These are phyloP conservation scores for Ochropleura leucogaster DNA, from an alignment of 2,888 invertebrate species.

Conservation along the genomic window DNA sequence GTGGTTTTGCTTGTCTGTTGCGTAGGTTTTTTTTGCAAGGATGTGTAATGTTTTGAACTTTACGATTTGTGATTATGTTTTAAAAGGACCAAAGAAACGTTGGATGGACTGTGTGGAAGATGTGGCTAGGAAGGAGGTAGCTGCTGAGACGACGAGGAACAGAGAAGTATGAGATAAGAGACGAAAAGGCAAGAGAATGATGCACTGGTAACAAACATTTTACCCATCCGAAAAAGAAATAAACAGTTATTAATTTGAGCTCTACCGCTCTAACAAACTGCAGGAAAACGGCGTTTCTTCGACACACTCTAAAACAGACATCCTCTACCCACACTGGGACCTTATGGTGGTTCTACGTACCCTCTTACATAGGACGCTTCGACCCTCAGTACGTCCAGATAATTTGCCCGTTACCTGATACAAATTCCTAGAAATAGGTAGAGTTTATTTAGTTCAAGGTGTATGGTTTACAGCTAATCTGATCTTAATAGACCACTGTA, in stretches of 20 bases:
- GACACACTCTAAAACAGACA: too few species aligned
- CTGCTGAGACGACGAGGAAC: too few species aligned
- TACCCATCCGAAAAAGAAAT: too few species aligned
- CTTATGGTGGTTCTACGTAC: not conserved
- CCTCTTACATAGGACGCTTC: not conserved
- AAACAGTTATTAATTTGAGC: not conserved
- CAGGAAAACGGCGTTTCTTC: not conserved
- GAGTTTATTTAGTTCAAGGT: not conserved
- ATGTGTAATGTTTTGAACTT: conserved; percentile 22
- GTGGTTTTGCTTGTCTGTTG: conserved; percentile 19
- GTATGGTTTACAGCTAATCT: too few species aligned
- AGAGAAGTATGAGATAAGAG: too few species aligned
- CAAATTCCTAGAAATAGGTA: not conserved
- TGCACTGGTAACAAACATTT: too few species aligned
- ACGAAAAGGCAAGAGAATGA: too few species aligned
- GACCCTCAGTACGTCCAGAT: not conserved
- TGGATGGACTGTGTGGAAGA: too few species aligned
- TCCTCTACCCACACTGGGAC: not conserved
- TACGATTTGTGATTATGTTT: not conserved
- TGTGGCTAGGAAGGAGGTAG: too few species aligned
- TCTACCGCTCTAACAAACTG: not conserved
- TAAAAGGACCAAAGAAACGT: not conserved
- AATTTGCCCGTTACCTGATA: not conserved
- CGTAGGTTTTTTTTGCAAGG: conserved; percentile 13
- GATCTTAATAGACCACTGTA: too few species aligned